Percentiles rank a stretch among this genome's conserved stretches.
phyloP scores from a whole-genome alignment of 2,113 vertebrate genomes.

The Micronycteris hirsuta region DNA sequence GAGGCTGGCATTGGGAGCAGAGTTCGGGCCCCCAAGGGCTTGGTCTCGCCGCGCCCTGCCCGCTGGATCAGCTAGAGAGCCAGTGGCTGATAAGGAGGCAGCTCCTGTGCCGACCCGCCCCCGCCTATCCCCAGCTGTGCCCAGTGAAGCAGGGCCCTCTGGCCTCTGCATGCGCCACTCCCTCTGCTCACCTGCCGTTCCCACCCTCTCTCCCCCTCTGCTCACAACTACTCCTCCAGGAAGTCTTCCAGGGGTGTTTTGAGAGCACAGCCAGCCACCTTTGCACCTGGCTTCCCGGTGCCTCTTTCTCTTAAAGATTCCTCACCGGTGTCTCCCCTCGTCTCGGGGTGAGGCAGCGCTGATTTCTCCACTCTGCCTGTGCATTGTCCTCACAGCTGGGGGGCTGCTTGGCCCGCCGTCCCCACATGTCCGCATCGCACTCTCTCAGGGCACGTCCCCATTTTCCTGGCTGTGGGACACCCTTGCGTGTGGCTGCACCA shows the following conservation, averaged over 20 bases:
- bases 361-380: rapidly evolving
- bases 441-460: rapidly evolving
- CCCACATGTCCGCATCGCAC: rapidly evolving
- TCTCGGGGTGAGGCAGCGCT: too few species aligned
- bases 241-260: not conserved
- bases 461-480: not conserved
- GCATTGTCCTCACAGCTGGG: rapidly evolving
- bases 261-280: not conserved
- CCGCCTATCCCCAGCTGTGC: not conserved
- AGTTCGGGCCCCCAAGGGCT: not conserved
- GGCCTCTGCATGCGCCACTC: not conserved
- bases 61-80: not conserved
- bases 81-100: conserved; percentile 6
- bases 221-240: not conserved
- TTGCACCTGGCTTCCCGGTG: rapidly evolving
- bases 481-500: rapidly evolving
- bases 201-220: rapidly evolving
- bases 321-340: rapidly evolving
- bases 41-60: not conserved
- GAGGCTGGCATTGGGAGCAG: not conserved
- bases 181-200: not conserved
- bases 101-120: not conserved
- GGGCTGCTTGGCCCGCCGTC: too few species aligned
- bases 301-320: not conserved
- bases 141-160: rapidly evolving